Percentiles rank a stretch among this genome's conserved stretches.
Evolutionary conservation across 2,888 invertebrate genomes (phyloP).

Genomic region (Penaeus monodon): DNA sequence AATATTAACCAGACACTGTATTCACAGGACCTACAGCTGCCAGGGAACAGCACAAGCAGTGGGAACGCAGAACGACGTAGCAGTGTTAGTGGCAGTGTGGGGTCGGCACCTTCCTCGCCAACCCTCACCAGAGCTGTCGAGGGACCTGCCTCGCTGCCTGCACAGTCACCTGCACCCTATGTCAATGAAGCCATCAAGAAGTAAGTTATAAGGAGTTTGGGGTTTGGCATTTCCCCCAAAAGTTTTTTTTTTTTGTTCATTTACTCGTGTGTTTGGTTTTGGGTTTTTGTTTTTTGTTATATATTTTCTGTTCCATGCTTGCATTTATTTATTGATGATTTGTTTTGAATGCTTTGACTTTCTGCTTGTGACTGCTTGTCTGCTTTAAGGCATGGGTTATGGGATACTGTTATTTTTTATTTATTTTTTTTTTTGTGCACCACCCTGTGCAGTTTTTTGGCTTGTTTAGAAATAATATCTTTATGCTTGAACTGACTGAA

Average conservation of each 20-base stretch:
- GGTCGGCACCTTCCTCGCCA: conserved; percentile 73
- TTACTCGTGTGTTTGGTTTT: background rate
- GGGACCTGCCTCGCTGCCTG: conserved; percentile 56
- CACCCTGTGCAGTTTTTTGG: too few species aligned
- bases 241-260: background rate
- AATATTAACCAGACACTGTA: background rate
- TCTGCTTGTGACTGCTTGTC: too few species aligned
- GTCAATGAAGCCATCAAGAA: conserved; percentile 62
- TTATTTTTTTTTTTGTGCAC: too few species aligned
- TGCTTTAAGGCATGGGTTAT: too few species aligned
- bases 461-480: too few species aligned
- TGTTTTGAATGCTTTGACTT: too few species aligned
- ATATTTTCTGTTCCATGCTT: too few species aligned
- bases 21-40: conserved; percentile 42
- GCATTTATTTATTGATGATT: too few species aligned
- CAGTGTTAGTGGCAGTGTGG: conserved; percentile 68
- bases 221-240: background rate
- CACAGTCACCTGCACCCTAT: conserved; percentile 57
- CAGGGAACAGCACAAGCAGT: conserved; percentile 30
- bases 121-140: conserved; percentile 67
- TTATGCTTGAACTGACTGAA: too few species aligned
- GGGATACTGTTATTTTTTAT: too few species aligned
- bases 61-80: conserved; percentile 39
- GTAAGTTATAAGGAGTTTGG: conserved; percentile 34
- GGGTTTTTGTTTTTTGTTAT: too few species aligned